Conservation (phyloP, 2,888 invertebrate genomes). For the Petrolisthes manimaculis region DNA sequence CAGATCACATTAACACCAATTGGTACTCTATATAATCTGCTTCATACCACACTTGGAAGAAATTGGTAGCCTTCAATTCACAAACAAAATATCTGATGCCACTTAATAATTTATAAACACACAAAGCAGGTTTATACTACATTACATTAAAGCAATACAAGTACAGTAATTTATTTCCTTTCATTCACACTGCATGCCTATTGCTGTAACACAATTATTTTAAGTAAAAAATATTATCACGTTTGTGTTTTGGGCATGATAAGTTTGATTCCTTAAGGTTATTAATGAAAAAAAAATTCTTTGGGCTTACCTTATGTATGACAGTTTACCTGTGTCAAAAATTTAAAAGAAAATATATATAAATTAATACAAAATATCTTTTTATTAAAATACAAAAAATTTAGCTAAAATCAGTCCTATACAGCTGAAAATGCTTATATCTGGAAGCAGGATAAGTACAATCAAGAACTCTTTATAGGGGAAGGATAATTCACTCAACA, state of each 20-base stretch:
- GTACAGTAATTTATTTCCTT: not conserved
- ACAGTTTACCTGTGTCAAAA: not conserved
- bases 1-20: too few species aligned
- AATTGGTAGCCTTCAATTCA: slow-evolving; percentile 13
- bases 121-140: slow-evolving; percentile 37
- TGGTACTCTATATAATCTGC: too few species aligned
- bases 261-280: slow-evolving; percentile 29
- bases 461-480: not conserved
- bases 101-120: slow-evolving; percentile 29
- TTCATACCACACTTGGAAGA: too few species aligned
- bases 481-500: too few species aligned
- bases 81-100: slow-evolving; percentile 49
- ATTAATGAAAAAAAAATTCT: not conserved
- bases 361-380: slow-evolving; percentile 28
- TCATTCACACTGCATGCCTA: slow-evolving; percentile 38
- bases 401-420: slow-evolving; percentile 8
- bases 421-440: slow-evolving; percentile 41
- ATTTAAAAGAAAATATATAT: slow-evolving; percentile 20
- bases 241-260: slow-evolving; percentile 24
- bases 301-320: not conserved
- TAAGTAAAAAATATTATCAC: slow-evolving; percentile 21
- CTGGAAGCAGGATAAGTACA: slow-evolving; percentile 58
- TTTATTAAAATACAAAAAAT: slow-evolving; percentile 33
- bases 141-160: slow-evolving; percentile 2
- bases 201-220: slow-evolving; percentile 18